Evolutionary conservation across 53 echinoderm and acorn worm species (phyloP), one percentile per base, ranked within the genome.

Genomic region (Luidia sarsii): DNA sequence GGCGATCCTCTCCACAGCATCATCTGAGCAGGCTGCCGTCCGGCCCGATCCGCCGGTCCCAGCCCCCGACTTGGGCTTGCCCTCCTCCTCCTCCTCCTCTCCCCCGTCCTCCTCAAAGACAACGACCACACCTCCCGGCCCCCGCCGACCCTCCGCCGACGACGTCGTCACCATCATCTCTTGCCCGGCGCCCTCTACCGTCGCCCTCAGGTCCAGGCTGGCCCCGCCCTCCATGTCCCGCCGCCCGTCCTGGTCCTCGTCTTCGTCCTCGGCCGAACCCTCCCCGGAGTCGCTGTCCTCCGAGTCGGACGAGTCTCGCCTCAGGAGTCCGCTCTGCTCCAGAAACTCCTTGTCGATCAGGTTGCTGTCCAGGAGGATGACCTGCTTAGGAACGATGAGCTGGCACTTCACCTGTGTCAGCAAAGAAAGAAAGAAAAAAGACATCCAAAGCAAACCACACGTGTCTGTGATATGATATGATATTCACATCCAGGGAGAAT

Each of bases 321-420:
- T 68, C 55, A 68, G 19, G 34, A 67, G 68, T 56, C 68, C 68
- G 19, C 68, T 68, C 41, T 57, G 8, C 29, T 67, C 25, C 69
- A 82, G 23, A 22, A 53, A 54, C 16, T 68, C 56, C 15, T 31
- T 37, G 43, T 82, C 82, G 21, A 82, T 33, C 30, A 82, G 33
- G 33, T 56, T 57, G 33, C 82, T 82, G 13, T 82, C 82, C 29
- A 82, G 25, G 14, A 82, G 10, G 33, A 69, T 57, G 21, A 82
- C 68, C 56, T 57, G 68, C 48, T 82, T 57, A 13, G 82, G 82
- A 0, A 82, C 30, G 4, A 82, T 41, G 23, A 82, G 51, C 20
- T 39, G 54, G 32, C 54, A 67, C 30, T 21, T 68, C 8, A 82
- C 25, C 82, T 82, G 55, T 37, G 30, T 3, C 23, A 2, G 28